Percentiles rank a stretch among this genome's conserved stretches.
These are phyloP conservation scores for Corapipo altera DNA, from an alignment of 2,113 vertebrate genomes.

Conservation along the genomic window DNA sequence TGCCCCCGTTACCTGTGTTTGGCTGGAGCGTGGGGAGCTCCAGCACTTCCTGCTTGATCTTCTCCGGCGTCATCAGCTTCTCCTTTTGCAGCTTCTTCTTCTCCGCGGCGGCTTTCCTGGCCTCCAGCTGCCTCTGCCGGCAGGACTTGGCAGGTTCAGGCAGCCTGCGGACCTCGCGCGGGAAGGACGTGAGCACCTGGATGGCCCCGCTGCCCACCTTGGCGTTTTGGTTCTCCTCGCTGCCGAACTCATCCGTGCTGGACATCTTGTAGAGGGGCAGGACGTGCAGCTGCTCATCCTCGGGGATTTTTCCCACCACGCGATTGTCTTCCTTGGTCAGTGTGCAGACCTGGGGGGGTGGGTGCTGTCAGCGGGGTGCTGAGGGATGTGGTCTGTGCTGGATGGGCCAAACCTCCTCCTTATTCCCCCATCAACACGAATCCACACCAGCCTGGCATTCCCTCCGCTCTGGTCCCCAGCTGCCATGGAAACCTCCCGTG, in stretches of 20 bases:
- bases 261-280: constrained; percentile 93
- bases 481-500: fast-evolving
- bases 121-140: constrained; percentile 91
- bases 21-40: constrained; percentile 69
- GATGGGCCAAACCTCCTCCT: background rate
- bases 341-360: constrained; percentile 87
- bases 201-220: constrained; percentile 93
- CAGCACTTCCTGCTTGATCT: constrained; percentile 80
- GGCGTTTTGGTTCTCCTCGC: constrained; percentile 85
- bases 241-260: constrained; percentile 89
- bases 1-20: constrained; percentile 64
- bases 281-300: constrained; percentile 95
- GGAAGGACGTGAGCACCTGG: constrained; percentile 91
- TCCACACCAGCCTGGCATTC: background rate
- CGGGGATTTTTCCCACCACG: constrained; percentile 83
- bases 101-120: constrained; percentile 89
- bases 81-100: constrained; percentile 93
- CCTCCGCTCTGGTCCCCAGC: fast-evolving
- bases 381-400: fast-evolving
- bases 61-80: constrained; percentile 87
- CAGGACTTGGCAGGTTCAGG: constrained; percentile 96
- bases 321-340: constrained; percentile 98
- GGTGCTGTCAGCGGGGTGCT: background rate
- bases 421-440: fast-evolving
- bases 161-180: constrained; percentile 91